Evolutionary conservation across 1,140 invertebrate genomes (phyloP).

Genomic region (Lanistes nyassanus): DNA sequence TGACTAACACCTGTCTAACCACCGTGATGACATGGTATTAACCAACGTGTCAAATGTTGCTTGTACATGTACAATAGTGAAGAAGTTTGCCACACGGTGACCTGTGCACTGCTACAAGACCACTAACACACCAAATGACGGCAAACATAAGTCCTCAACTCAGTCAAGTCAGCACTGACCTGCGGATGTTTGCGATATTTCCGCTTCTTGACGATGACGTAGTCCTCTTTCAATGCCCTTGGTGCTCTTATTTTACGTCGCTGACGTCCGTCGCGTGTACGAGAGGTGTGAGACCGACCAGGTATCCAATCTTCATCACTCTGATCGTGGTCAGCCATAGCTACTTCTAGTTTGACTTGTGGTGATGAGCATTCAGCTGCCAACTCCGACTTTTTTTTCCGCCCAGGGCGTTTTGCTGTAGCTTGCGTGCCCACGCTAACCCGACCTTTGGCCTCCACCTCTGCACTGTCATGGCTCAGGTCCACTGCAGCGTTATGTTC

Average conservation of each 20-base stretch:
- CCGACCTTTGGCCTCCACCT: constrained; percentile 13
- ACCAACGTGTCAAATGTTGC: no score
- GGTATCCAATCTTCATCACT: constrained; percentile 39
- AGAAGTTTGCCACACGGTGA: no score
- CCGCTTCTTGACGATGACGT: constrained; percentile 50
- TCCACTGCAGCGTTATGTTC: constrained; percentile 42
- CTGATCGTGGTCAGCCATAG: constrained; percentile 26
- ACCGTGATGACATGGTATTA: no score
- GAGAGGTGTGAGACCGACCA: constrained; percentile 24
- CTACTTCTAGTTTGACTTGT: constrained; percentile 4
- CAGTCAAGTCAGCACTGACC: no score
- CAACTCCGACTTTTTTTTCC: constrained; percentile 52
- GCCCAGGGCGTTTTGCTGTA: constrained; percentile 28
- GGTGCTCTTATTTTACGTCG: constrained; percentile 52
- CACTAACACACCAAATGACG: no score
- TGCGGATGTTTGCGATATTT: constrained; percentile 27
- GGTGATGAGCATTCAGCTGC: constrained; percentile 4
- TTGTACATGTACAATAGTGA: no score
- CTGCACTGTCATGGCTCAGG: not conserved
- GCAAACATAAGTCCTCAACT: no score
- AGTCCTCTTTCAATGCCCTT: constrained; percentile 59
- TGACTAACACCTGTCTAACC: no score
- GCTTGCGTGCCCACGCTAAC: constrained; percentile 54
- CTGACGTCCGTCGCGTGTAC: constrained; percentile 34
- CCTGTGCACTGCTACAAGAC: no score